Conservation (phyloP, 2,888 invertebrate species). For the Petrolisthes cinctipes region DNA sequence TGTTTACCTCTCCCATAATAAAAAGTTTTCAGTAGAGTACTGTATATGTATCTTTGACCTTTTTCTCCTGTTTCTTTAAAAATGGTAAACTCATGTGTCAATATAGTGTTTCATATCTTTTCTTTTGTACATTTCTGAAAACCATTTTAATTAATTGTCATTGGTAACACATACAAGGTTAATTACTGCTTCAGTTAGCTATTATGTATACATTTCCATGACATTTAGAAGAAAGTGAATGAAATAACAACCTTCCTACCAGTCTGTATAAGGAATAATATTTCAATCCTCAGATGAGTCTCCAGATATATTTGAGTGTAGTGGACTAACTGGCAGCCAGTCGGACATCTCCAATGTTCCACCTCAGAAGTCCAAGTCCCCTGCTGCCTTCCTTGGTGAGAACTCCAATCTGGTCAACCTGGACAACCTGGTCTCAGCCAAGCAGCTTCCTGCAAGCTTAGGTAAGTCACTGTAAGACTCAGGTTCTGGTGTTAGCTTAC, state of each 20-base stretch:
- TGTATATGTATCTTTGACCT: no score
- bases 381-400: slow-evolving; percentile 89
- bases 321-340: slow-evolving; percentile 35
- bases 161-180: no score
- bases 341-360: slow-evolving; percentile 67
- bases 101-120: no score
- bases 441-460: slow-evolving; percentile 66
- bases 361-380: slow-evolving; percentile 68
- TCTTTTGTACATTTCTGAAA: no score
- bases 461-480: slow-evolving; percentile 39
- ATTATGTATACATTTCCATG: no score
- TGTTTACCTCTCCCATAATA: no score
- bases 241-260: not conserved
- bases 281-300: slow-evolving; percentile 40
- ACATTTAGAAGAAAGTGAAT: not conserved
- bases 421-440: slow-evolving; percentile 88
- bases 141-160: no score
- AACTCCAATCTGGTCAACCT: slow-evolving; percentile 97
- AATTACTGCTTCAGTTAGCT: no score
- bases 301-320: slow-evolving; percentile 48
- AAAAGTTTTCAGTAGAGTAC: no score
- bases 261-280: slow-evolving; percentile 10
- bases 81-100: no score
- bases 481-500: not conserved
- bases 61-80: no score